phyloP scores from a whole-genome alignment of 2,888 invertebrate species.

The Drosophila fungiperda region DNA sequence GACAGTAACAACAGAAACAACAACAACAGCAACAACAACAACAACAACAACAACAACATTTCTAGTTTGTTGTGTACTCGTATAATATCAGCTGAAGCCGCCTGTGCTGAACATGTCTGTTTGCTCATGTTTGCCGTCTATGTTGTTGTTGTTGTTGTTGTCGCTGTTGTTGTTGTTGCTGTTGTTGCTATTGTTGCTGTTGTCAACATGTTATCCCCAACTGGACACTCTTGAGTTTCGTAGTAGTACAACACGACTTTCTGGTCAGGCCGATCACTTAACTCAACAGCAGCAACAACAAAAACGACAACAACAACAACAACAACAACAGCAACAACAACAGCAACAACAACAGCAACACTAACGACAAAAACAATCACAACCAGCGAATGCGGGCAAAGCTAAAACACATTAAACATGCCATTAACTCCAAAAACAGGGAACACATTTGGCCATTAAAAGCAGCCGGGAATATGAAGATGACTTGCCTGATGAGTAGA shows the following conservation, averaged over 20 bases:
- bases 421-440: slow-evolving; percentile 31
- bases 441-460: slow-evolving; percentile 25
- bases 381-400: slow-evolving; percentile 20
- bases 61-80: slow-evolving; percentile 44
- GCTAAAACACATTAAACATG: slow-evolving; percentile 54
- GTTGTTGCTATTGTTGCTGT: slow-evolving; percentile 28
- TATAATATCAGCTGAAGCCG: slow-evolving; percentile 50
- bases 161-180: slow-evolving; percentile 31
- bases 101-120: slow-evolving; percentile 43
- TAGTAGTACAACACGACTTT: slow-evolving; percentile 18
- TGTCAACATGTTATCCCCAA: slow-evolving; percentile 61
- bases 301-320: slow-evolving; percentile 9
- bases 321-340: slow-evolving; percentile 21
- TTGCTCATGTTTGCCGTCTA: slow-evolving; percentile 45
- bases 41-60: not conserved
- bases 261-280: slow-evolving; percentile 53
- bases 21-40: slow-evolving; percentile 24
- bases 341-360: slow-evolving; percentile 12
- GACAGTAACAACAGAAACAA: slow-evolving; percentile 33
- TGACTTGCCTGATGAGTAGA: slow-evolving; percentile 1
- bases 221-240: slow-evolving; percentile 47
- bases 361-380: not conserved
- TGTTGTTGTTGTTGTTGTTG: slow-evolving; percentile 22
- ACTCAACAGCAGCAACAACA: slow-evolving; percentile 26
- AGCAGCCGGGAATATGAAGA: slow-evolving; percentile 31